Evolutionary conservation across 2,888 invertebrate genomes (phyloP).

Genomic region (Rhingia rostrata): DNA sequence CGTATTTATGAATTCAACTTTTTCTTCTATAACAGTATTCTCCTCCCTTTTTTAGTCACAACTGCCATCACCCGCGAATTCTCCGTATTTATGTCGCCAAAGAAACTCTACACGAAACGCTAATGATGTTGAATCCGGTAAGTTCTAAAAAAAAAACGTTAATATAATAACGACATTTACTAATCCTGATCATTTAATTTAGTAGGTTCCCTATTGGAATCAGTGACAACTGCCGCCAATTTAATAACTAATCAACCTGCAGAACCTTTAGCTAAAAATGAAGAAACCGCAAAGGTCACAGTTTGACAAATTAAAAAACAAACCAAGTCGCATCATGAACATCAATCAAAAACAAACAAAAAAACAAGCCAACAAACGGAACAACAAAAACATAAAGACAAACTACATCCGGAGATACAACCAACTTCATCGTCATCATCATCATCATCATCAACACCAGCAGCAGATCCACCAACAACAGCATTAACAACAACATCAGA

Average conservation of each 20-base stretch:
- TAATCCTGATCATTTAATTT: constrained; percentile 18
- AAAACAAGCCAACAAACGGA: constrained; percentile 27
- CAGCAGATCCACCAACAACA: constrained; percentile 69
- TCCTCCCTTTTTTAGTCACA: constrained; percentile 79
- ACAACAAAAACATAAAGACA: constrained; percentile 35
- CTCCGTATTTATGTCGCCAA: constrained; percentile 92
- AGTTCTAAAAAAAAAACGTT: not conserved
- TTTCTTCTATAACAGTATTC: not conserved
- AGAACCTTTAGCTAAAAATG: constrained; percentile 76
- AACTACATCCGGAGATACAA: constrained; percentile 57
- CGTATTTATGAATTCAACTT: not conserved
- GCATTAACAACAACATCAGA: constrained; percentile 70
- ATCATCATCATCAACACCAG: constrained; percentile 69
- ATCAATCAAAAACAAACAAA: constrained; percentile 46
- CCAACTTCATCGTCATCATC: constrained; percentile 66
- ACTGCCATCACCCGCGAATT: constrained; percentile 90
- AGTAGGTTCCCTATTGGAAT: constrained; percentile 81
- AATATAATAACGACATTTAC: not conserved
- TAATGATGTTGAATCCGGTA: constrained; percentile 82
- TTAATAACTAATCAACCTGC: constrained; percentile 75
- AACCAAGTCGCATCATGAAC: constrained; percentile 43
- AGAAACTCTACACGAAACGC: constrained; percentile 86
- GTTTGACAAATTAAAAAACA: constrained; percentile 80
- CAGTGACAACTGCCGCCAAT: constrained; percentile 77
- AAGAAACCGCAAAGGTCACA: constrained; percentile 76